Base-by-base conservation (phyloP, 2,113 vertebrate species). In the Enhydra lutris region DNA sequence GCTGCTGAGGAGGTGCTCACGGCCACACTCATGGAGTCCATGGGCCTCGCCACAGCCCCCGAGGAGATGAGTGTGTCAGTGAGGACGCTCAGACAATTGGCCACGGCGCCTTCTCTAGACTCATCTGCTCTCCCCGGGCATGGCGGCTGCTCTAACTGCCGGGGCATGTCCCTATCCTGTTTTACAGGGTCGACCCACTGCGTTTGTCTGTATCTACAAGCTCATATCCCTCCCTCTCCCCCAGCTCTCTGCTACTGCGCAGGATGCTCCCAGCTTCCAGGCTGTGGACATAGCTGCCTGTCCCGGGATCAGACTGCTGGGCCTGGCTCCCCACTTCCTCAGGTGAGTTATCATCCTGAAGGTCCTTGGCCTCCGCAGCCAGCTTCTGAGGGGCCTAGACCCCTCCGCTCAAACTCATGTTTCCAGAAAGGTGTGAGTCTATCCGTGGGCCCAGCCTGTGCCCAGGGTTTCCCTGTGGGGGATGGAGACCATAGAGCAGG, bases 401-500 rank as follows among this genome's bases (percentile, higher is more conserved):
- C 11, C 67, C 61, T 21, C 15, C 59, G 34, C 57, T 88, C 76
- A 45, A n/a, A 71, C 15, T 17, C 36, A 10, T 1, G 6, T 61
- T 94, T 92, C 71, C 39, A 21, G 21, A 73, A 84, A 21, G 2
- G 55, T 42, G 67, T 47, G 24, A 63, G 42, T 78, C 65, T 13
- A 81, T 21, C 50, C 34, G 8, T 50, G 63, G 61, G 31, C 69
- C 93, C 39, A 39, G 20, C 52, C 24, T 57, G 45, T n/a, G 76
- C 23, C 73, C 34, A 52, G 59, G 4, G 26, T 86, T 71, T 86
- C 17, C 52, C 61, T 47, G 6, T 1, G 34, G 13, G 55, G 65
- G 50, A 63, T 4, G 12, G 9, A 55, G 13, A 59, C 0, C 4
- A 2, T 34, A 6, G 12, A 26, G 0, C 31, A 55, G 21, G 45